Percentiles rank a stretch among this genome's conserved stretches.
These are phyloP conservation scores for Leptinotarsa haldemani DNA, from an alignment of 2,888 invertebrate genomes.

Conservation along the genomic window DNA sequence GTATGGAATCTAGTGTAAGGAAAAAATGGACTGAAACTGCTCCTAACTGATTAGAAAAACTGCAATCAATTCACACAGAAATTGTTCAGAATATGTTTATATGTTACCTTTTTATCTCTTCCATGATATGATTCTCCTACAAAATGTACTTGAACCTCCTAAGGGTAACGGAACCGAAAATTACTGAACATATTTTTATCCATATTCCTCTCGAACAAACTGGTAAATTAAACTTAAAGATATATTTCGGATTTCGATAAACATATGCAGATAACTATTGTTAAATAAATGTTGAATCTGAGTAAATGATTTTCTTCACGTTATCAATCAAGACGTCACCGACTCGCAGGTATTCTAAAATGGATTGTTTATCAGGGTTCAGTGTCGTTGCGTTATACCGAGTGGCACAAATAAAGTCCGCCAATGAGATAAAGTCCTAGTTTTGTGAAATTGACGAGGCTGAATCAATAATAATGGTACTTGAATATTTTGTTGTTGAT, in stretches of 20 bases:
- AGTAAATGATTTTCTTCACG: constrained; percentile 4
- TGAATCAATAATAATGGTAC: neutral
- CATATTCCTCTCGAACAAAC: neutral
- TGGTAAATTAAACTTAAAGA: neutral
- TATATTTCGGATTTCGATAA: constrained; percentile 27
- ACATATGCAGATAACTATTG: constrained; percentile 28
- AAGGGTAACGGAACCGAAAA: neutral
- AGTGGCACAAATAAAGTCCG: neutral
- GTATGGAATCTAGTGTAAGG: neutral
- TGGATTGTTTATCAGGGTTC: constrained; percentile 10
- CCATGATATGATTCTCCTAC: neutral
- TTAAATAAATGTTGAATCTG: constrained; percentile 12
- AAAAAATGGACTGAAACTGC: neutral
- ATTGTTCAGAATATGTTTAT: neutral
- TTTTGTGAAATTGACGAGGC: neutral
- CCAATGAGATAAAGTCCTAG: neutral
- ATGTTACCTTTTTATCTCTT: constrained; percentile 7
- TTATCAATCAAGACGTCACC: constrained; percentile 16
- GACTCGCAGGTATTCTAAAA: constrained; percentile 19
- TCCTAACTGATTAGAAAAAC: neutral
- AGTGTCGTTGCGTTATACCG: neutral
- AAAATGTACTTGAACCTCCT: neutral
- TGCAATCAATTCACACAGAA: neutral
- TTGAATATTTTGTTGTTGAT: neutral
- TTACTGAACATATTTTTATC: neutral